Conservation (phyloP, 1,140 invertebrate genomes). For the Caenorhabditis remanei region DNA sequence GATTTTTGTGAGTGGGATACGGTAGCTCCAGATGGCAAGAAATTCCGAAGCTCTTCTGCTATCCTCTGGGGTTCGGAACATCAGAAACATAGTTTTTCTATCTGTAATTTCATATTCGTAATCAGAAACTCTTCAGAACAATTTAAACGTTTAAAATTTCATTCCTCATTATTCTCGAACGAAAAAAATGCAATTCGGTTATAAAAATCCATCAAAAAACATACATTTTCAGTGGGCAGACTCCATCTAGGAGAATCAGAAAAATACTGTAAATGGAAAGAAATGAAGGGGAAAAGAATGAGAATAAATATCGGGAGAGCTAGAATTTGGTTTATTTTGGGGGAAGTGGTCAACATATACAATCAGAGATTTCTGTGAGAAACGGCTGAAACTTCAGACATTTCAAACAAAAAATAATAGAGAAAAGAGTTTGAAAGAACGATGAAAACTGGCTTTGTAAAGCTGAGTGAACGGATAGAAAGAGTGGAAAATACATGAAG, state of each 20-base stretch:
- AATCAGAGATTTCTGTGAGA: not conserved
- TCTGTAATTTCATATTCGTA: too few relatives aligned
- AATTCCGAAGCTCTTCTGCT: too few relatives aligned
- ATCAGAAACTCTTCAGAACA: too few relatives aligned
- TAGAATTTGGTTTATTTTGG: not conserved
- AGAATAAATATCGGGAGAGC: slow-evolving; percentile 27
- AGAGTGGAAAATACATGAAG: not conserved
- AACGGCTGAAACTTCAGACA: too few relatives aligned
- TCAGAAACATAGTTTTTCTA: too few relatives aligned
- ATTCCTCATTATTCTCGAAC: too few relatives aligned
- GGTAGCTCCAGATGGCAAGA: too few relatives aligned
- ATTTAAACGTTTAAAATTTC: too few relatives aligned
- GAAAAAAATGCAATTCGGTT: not conserved
- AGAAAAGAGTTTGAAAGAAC: not conserved
- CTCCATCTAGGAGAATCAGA: slow-evolving; percentile 15
- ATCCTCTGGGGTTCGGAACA: too few relatives aligned
- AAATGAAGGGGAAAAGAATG: not conserved
- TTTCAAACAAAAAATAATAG: not conserved
- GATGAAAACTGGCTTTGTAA: slow-evolving; percentile 53
- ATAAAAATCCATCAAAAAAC: not conserved
- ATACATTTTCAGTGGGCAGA: not conserved
- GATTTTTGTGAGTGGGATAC: not conserved
- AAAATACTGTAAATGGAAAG: slow-evolving; percentile 13
- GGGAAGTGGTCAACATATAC: slow-evolving; percentile 23
- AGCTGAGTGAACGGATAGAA: slow-evolving; percentile 10